Evolutionary conservation across 1,140 invertebrate species (phyloP).

Genomic region (Drosophila fuyamai): DNA sequence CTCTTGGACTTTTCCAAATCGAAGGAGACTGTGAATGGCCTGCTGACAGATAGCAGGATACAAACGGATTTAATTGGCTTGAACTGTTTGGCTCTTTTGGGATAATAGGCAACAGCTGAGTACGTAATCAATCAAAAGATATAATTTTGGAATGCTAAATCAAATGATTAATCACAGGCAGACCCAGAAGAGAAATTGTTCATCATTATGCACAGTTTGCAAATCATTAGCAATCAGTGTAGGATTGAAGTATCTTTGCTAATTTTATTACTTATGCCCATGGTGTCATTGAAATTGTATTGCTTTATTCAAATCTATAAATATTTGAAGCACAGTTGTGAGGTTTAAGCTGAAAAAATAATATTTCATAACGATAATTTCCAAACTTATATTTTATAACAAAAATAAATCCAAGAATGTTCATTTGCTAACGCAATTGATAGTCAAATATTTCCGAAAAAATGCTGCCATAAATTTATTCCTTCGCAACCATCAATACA

Average conservation of each 20-base stretch:
- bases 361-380: too few species aligned
- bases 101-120: constrained; percentile 28
- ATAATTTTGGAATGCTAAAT: constrained; percentile 22
- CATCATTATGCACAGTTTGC: constrained; percentile 11
- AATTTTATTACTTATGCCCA: too few species aligned
- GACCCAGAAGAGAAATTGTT: constrained; percentile 5
- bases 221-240: constrained; percentile 20
- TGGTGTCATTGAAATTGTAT: too few species aligned
- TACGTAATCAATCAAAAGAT: constrained; percentile 41
- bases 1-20: constrained; percentile 1
- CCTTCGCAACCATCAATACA: background rate
- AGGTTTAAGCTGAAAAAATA: too few species aligned
- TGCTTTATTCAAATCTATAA: too few species aligned
- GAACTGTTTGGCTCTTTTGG: constrained; percentile 19
- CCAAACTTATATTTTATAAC: too few species aligned
- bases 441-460: too few species aligned
- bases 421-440: too few species aligned
- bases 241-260: constrained; percentile 2
- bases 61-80: constrained; percentile 40
- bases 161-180: constrained; percentile 33
- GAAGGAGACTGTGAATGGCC: background rate
- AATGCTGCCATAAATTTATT: background rate
- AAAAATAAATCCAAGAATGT: too few species aligned
- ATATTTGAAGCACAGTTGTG: too few species aligned
- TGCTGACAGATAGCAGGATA: constrained; percentile 23